Evolutionary conservation across 2,113 vertebrate species (phyloP), one percentile per base, ranked within the genome.

Genomic region (Dicaeum eximium): DNA sequence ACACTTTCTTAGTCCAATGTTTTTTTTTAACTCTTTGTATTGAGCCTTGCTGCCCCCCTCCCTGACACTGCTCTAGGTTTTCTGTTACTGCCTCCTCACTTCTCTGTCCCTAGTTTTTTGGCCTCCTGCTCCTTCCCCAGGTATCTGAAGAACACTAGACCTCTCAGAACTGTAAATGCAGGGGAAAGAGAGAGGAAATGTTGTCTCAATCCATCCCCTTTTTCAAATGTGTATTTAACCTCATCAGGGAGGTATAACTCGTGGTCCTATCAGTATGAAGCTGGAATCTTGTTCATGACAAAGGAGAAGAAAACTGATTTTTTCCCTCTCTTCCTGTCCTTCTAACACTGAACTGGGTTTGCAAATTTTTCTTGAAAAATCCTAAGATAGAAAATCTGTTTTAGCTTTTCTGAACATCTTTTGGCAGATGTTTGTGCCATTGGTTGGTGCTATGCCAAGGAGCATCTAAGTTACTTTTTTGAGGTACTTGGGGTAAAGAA

Each of bases 11-110:
- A 51, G 77, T 74, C 27, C 23, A 42, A 2, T 51, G 13, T 66
- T 58, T 67, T 60, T 30, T 69, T 54, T 66, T 21, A n/a, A 10
- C 10, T 91, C 13, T 80, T 57, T 60, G 15, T 31, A 25, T 47
- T 1, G 1, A 77, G 18, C 7, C 51, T 86, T 33, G 3, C 24
- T 91, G 24, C 2, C 4, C 11, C 2, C 4, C 3, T n/a, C 6
- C 19, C 24, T 84, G 30, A 22, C 21, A 9, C 18, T 62, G 10
- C 54, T 62, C 40, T 64, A 58, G 35, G 8, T 54, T 78, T 91
- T 80, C 69, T 89, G 1, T 40, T 65, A 33, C 13, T 80, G 40
- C 10, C 10, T 67, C 33, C 31, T 77, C 9, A n/a, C 5, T 79
- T 40, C 10, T 21, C 22, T 77, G 11, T 40, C 25, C 22, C 4